Percentiles rank a stretch among this genome's conserved stretches.
phyloP scores from a whole-genome alignment of 2,113 vertebrate species.

The Zosterops borbonicus region DNA sequence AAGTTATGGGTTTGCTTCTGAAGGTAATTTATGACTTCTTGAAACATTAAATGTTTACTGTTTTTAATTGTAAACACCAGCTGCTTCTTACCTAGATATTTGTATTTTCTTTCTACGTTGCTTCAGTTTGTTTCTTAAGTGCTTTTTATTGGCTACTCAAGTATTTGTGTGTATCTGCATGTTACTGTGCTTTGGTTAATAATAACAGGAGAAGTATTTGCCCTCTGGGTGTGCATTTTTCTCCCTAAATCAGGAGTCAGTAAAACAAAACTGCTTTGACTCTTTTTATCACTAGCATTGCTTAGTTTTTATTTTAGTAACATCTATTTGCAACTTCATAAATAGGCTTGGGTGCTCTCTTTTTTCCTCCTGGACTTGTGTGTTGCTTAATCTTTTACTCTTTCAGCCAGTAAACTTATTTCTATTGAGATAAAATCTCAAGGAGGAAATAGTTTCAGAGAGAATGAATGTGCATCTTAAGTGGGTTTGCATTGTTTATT shows the following conservation, averaged over 20 bases:
- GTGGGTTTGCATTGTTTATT: neutral
- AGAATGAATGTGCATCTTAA: constrained; percentile 5
- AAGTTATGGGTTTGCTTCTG: neutral
- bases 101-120: neutral
- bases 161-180: constrained; percentile 19
- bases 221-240: neutral
- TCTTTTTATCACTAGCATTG: neutral
- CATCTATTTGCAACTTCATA: neutral
- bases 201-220: constrained; percentile 30
- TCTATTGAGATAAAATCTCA: constrained; percentile 49
- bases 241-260: neutral
- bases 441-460: constrained; percentile 30
- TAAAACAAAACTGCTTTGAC: neutral
- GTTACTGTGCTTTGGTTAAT: neutral
- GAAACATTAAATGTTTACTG: neutral
- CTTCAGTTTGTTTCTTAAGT: neutral
- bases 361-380: neutral
- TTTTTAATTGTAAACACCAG: neutral
- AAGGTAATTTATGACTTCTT: neutral
- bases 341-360: neutral
- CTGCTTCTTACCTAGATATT: neutral
- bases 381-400: constrained; percentile 25
- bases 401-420: neutral
- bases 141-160: constrained; percentile 10
- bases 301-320: neutral